Conservation (phyloP, 2,113 vertebrate species). For the Alethe diademata region DNA sequence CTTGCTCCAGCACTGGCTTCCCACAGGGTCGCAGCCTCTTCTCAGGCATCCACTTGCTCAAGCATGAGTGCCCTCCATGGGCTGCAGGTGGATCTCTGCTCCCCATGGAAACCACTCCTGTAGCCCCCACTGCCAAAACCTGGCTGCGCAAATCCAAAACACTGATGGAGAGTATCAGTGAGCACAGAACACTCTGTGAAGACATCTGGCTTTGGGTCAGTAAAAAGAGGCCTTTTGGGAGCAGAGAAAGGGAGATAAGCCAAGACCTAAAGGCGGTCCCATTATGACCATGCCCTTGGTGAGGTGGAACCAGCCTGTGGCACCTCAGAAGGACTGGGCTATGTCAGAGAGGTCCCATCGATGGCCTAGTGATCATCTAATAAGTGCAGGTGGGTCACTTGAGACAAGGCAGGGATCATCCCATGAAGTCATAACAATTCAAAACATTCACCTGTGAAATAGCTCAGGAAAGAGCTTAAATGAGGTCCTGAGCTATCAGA, state of each 20-base stretch:
- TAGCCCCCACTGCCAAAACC: not conserved
- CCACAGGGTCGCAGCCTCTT: not conserved
- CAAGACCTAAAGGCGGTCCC: not conserved
- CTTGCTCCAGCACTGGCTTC: not conserved
- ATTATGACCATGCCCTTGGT: not conserved
- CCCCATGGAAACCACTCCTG: not conserved
- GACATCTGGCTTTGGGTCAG: not conserved
- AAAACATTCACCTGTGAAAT: not conserved
- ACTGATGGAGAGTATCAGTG: not conserved
- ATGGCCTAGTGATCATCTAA: not conserved
- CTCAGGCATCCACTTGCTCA: fast-evolving
- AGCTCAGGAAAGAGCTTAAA: not conserved
- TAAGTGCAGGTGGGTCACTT: not conserved
- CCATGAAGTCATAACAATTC: not conserved
- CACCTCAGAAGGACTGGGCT: not conserved
- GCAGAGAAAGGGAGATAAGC: not conserved
- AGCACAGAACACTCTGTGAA: not conserved
- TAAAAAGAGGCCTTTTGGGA: not conserved
- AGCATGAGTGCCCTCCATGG: too few relatives aligned
- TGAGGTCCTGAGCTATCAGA: not conserved
- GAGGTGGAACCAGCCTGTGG: not conserved
- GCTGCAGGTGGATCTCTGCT: too few relatives aligned
- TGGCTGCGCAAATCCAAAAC: fast-evolving
- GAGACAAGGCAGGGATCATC: not conserved
- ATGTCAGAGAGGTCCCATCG: fast-evolving